Conservation (phyloP, 2,113 vertebrate species). For the Bubalus kerabau region DNA sequence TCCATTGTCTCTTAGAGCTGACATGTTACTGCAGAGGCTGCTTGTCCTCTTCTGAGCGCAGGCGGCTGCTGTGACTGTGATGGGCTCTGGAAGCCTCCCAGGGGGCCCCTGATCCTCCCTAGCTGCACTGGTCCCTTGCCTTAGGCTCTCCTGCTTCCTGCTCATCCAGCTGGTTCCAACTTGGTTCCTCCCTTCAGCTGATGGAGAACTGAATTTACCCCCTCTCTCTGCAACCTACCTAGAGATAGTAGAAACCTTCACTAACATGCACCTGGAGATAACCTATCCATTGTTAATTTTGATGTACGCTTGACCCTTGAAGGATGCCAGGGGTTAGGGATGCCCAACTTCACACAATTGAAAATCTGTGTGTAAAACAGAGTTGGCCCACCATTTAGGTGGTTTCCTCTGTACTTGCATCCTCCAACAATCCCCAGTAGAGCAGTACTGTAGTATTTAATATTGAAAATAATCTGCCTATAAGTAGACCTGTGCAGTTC, state of each 20-base stretch:
- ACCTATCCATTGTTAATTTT: background rate
- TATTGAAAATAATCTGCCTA: background rate
- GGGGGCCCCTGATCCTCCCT: background rate
- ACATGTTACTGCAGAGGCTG: too few relatives aligned
- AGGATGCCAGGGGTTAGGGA: background rate
- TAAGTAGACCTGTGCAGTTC: background rate
- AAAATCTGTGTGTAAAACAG: background rate
- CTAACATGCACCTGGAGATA: background rate
- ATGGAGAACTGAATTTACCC: background rate
- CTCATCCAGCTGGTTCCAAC: background rate
- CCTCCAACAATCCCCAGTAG: background rate
- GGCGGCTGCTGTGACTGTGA: background rate
- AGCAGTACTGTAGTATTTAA: background rate
- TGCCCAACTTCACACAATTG: background rate
- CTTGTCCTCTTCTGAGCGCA: background rate
- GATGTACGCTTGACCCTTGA: background rate
- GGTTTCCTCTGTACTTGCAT: background rate
- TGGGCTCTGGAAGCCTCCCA: background rate
- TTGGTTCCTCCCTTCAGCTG: background rate
- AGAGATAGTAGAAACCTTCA: background rate
- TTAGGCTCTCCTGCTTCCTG: background rate
- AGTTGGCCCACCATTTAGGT: background rate
- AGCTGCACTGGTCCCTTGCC: background rate
- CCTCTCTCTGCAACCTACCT: background rate
- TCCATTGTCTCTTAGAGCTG: too few relatives aligned